These are phyloP conservation scores for Lasioglossum baleicum DNA, from an alignment of 1,140 invertebrate genomes.

Conservation along the genomic window DNA sequence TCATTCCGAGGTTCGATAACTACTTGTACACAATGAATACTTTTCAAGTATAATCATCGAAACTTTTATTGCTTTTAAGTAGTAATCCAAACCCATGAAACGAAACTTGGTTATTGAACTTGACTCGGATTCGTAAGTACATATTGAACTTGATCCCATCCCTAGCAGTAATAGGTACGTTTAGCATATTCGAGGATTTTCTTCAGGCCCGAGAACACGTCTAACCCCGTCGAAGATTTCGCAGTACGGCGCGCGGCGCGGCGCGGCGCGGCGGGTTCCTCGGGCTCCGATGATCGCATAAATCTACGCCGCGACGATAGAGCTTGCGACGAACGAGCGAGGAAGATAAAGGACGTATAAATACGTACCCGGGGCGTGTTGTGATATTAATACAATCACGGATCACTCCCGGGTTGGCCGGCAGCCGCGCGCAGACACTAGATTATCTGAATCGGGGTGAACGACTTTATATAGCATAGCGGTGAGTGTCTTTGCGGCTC, in stretches of 20 bases:
- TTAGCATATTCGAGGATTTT: background rate
- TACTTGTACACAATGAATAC: too few relatives aligned
- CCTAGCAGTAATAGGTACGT: too few relatives aligned
- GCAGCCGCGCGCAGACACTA: conserved; percentile 78
- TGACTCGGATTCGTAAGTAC: too few relatives aligned
- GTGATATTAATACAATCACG: conserved; percentile 81
- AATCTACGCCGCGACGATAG: conserved; percentile 58
- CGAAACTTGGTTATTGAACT: too few relatives aligned
- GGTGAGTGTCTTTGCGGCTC: conserved; percentile 51
- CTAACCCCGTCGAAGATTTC: background rate
- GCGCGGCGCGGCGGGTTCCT: background rate
- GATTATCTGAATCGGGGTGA: conserved; percentile 81
- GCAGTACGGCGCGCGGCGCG: background rate
- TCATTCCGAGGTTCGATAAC: too few relatives aligned
- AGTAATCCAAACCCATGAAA: too few relatives aligned
- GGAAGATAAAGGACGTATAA: conserved; percentile 69
- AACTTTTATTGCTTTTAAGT: too few relatives aligned
- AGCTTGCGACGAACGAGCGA: conserved; percentile 25
- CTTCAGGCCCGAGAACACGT: background rate
- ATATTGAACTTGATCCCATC: too few relatives aligned
- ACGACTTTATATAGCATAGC: conserved; percentile 80
- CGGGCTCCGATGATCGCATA: conserved; percentile 69
- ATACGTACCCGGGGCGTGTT: conserved; percentile 75
- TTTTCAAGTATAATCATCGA: too few relatives aligned
- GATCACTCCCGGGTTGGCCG: conserved; percentile 78